Percentiles rank a stretch among this genome's conserved stretches.
These are phyloP conservation scores for Eristalis arbustorum DNA, from an alignment of 2,888 invertebrate genomes.

Conservation along the genomic window DNA sequence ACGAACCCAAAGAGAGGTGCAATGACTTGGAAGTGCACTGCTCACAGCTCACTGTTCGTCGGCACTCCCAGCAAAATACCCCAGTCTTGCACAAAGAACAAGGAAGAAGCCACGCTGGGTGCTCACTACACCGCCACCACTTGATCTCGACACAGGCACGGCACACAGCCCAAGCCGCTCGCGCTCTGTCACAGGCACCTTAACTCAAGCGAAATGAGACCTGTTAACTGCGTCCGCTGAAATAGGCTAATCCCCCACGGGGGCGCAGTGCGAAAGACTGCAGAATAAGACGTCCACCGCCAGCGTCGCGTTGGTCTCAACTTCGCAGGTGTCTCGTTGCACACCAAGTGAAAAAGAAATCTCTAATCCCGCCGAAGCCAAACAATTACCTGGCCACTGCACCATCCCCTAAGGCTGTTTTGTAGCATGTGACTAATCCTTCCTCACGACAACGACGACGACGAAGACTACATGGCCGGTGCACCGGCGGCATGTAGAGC, in stretches of 20 bases:
- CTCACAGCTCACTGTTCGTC: conserved; percentile 6
- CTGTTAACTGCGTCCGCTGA: conserved; percentile 21
- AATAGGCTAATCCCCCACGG: conserved; percentile 4
- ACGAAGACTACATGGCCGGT: not conserved
- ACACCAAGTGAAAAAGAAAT: not conserved
- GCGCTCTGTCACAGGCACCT: not conserved
- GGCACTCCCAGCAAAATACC: not conserved
- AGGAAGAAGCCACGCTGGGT: conserved; percentile 10
- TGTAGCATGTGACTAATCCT: conserved; percentile 55
- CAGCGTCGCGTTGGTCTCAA: not conserved
- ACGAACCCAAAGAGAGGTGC: conserved; percentile 6
- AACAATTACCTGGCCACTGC: conserved; percentile 27
- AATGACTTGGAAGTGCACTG: conserved; percentile 6
- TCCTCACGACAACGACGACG: conserved; percentile 26
- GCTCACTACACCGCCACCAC: conserved; percentile 13
- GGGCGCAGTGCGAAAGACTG: not conserved
- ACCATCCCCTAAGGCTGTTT: conserved; percentile 3
- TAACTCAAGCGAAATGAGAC: conserved; percentile 32
- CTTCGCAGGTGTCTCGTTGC: not conserved
- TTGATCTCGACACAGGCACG: conserved; percentile 51
- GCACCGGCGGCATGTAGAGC: conserved; percentile 26
- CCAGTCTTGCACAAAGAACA: conserved; percentile 33
- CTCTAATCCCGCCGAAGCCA: conserved; percentile 58
- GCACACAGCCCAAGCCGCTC: not conserved
- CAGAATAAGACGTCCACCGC: not conserved